These are phyloP conservation scores for Bucco capensis DNA, from an alignment of 2,113 vertebrate species.

Conservation along the genomic window DNA sequence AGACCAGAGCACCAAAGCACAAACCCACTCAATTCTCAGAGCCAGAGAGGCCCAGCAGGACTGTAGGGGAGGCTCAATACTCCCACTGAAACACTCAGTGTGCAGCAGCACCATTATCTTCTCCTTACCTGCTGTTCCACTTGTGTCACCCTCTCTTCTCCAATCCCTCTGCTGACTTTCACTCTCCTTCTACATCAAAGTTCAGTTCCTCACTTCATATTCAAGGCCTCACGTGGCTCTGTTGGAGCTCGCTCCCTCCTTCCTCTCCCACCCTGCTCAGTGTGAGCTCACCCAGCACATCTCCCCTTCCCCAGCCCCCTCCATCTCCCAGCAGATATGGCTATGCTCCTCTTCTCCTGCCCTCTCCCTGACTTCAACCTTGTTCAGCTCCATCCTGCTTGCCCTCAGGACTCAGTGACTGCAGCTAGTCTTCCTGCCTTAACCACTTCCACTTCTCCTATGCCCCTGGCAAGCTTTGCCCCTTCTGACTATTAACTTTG, in stretches of 20 bases:
- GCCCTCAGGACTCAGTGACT: constrained; percentile 28
- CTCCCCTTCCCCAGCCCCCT: background rate
- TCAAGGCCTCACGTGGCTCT: constrained; percentile 4
- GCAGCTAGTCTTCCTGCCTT: background rate
- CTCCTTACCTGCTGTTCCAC: constrained; percentile 50
- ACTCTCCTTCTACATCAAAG: constrained; percentile 48
- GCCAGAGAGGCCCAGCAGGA: background rate
- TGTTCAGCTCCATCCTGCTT: background rate
- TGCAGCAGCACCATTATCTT: constrained; percentile 42
- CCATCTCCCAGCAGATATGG: background rate
- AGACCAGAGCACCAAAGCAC: background rate
- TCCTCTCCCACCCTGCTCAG: background rate
- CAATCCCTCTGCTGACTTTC: background rate
- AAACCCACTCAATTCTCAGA: constrained; percentile 33
- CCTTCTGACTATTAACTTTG: constrained; percentile 46
- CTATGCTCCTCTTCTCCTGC: background rate
- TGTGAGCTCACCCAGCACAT: background rate
- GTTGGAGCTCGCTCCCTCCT: background rate
- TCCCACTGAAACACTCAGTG: background rate
- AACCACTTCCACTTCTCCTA: constrained; percentile 33
- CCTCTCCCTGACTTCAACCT: background rate
- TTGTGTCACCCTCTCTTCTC: constrained; percentile 41
- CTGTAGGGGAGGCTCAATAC: constrained; percentile 17
- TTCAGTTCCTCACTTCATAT: constrained; percentile 43
- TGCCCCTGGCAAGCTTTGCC: constrained; percentile 35